Conservation (phyloP, 2,113 vertebrate species). For the Xiphophorus couchianus region DNA sequence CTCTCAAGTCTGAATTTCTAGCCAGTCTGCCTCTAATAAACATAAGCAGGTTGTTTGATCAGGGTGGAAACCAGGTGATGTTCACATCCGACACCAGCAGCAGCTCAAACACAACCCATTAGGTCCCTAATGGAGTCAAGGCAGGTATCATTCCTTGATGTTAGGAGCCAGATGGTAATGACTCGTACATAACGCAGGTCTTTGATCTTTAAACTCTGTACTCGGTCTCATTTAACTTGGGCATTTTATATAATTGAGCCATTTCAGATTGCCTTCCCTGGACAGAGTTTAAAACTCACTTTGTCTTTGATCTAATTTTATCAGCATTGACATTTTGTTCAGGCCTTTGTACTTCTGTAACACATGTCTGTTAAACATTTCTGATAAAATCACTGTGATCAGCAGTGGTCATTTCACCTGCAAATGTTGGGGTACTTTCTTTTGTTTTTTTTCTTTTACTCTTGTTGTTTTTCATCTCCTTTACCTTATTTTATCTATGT, state of each 20-base stretch:
- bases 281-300: slow-evolving; percentile 2
- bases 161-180: slow-evolving; percentile 57
- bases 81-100: slow-evolving; percentile 61
- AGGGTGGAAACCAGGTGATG: slow-evolving; percentile 48
- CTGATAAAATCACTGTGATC: neutral
- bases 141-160: slow-evolving; percentile 42
- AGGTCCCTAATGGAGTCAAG: slow-evolving; percentile 60
- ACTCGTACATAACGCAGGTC: slow-evolving; percentile 35
- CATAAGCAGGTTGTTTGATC: slow-evolving; percentile 22
- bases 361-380: neutral
- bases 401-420: neutral
- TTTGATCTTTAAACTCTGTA: slow-evolving; percentile 61
- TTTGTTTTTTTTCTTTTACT: slow-evolving; percentile 28
- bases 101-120: slow-evolving; percentile 63
- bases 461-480: slow-evolving; percentile 16
- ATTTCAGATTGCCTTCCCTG: neutral
- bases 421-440: slow-evolving; percentile 10
- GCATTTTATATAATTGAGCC: slow-evolving; percentile 30
- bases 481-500: slow-evolving; percentile 1
- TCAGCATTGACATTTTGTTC: slow-evolving; percentile 6
- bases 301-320: slow-evolving; percentile 41
- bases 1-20: neutral
- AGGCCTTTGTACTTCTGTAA: slow-evolving; percentile 21
- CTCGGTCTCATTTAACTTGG: slow-evolving; percentile 45
- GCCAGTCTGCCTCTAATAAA: slow-evolving; percentile 42